phyloP scores from a whole-genome alignment of 2,113 vertebrate genomes.

The Tiliqua scincoides region DNA sequence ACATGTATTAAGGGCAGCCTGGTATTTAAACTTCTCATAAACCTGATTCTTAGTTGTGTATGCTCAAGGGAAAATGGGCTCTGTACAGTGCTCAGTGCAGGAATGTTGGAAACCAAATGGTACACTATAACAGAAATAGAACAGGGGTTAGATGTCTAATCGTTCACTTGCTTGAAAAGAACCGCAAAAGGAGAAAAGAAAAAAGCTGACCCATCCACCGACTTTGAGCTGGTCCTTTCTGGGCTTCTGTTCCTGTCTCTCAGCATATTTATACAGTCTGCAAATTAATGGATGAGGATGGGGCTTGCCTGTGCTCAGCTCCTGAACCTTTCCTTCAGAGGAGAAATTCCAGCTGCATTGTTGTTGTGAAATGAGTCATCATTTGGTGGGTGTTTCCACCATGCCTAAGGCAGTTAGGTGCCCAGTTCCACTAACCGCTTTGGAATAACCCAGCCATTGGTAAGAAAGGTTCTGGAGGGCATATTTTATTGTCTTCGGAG shows the following conservation, averaged over 20 bases:
- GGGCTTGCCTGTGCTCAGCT: not conserved
- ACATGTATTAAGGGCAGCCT: not conserved
- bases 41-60: not conserved
- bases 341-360: conserved; percentile 23
- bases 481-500: conserved; percentile 45
- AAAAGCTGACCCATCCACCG: not conserved
- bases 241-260: not conserved
- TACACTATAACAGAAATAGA: not conserved
- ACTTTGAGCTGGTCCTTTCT: not conserved
- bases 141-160: not conserved
- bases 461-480: conserved; percentile 51
- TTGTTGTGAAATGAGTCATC: conserved; percentile 38
- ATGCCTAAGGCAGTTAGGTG: not conserved
- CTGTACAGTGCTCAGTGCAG: too few relatives aligned
- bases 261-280: not conserved
- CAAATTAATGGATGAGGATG: not conserved
- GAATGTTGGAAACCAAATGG: too few relatives aligned
- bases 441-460: not conserved
- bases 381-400: conserved; percentile 30
- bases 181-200: too few relatives aligned
- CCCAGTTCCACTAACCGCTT: not conserved
- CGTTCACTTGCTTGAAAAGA: too few relatives aligned
- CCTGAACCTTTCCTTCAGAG: not conserved
- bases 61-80: not conserved
- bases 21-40: too few relatives aligned